A percentile compares a stretch with the other conserved stretches of the same genome.
These are phyloP conservation scores for Leucophenga varia DNA, from an alignment of 1,140 invertebrate species.

Conservation along the genomic window DNA sequence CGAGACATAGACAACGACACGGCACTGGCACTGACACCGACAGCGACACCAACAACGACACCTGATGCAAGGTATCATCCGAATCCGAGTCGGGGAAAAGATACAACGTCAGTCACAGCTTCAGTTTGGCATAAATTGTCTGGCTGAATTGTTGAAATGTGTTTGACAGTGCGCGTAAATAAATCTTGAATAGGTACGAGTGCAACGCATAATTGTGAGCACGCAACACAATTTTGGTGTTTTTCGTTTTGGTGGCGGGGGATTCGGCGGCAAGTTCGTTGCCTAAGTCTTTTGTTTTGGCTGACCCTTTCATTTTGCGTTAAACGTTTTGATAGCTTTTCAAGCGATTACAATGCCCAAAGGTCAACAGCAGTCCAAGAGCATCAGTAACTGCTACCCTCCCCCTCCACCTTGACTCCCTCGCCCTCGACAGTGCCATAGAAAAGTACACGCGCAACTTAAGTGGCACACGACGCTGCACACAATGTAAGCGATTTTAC, in stretches of 20 bases:
- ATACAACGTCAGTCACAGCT: neutral
- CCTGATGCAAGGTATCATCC: slow-evolving; percentile 15
- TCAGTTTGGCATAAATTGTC: neutral
- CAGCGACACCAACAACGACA: slow-evolving; percentile 20
- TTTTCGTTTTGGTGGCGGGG: slow-evolving; percentile 20
- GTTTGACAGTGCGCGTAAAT: slow-evolving; percentile 24
- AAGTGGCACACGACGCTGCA: slow-evolving; percentile 43
- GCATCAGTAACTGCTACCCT: slow-evolving; percentile 13
- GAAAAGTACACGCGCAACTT: slow-evolving; percentile 5
- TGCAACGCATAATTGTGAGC: slow-evolving; percentile 28
- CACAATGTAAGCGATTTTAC: slow-evolving; percentile 49
- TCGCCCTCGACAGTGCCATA: slow-evolving; percentile 10
- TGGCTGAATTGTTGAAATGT: slow-evolving; percentile 21
- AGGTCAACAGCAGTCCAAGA: slow-evolving; percentile 39
- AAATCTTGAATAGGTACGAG: slow-evolving; percentile 15
- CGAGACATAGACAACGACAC: too few species aligned
- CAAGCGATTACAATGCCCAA: slow-evolving; percentile 15
- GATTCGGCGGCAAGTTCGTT: slow-evolving; percentile 41
- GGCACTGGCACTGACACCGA: slow-evolving; percentile 1
- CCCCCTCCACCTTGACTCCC: neutral
- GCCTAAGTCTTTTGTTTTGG: slow-evolving; percentile 49
- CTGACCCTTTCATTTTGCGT: slow-evolving; percentile 21
- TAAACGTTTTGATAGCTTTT: slow-evolving; percentile 18
- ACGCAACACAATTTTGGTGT: slow-evolving; percentile 27
- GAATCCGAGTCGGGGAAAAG: slow-evolving; percentile 2